Conservation (phyloP, 2,888 invertebrate species). For the Volucella zonaria region DNA sequence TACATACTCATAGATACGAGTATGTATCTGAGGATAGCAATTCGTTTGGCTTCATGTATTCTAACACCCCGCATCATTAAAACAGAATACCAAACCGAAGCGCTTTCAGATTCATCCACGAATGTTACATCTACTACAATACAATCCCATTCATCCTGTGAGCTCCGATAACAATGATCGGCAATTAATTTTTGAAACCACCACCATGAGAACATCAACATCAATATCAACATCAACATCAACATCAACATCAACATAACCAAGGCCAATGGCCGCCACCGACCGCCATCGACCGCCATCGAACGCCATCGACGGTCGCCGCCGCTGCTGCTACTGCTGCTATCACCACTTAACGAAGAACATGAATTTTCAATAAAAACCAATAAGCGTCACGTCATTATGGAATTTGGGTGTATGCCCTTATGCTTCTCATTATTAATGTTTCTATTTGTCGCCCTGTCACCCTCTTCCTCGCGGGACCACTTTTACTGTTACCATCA, state of each 20-base stretch:
- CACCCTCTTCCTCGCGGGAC: constrained; percentile 57
- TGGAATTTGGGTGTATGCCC: constrained; percentile 60
- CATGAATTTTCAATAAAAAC: constrained; percentile 74
- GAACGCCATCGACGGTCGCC: constrained; percentile 22
- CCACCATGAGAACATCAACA: constrained; percentile 34
- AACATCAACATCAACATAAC: no score
- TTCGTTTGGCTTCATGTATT: constrained; percentile 23
- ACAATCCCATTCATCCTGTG: constrained; percentile 46
- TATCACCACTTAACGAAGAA: constrained; percentile 64
- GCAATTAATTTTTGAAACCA: constrained; percentile 64
- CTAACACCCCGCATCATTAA: constrained; percentile 55
- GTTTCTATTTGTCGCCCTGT: constrained; percentile 66
- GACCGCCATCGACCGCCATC: constrained; percentile 16
- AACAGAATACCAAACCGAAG: constrained; percentile 14
- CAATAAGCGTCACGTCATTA: constrained; percentile 68
- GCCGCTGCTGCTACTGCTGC: constrained; percentile 1
- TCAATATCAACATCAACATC: background rate
- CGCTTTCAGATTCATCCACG: constrained; percentile 52
- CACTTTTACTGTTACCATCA: constrained; percentile 60
- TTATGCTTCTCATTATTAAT: constrained; percentile 64
- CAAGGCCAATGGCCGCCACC: no score
- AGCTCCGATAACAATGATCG: constrained; percentile 58
- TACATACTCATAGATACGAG: no score
- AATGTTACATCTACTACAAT: constrained; percentile 42
- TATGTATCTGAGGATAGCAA: background rate